These are phyloP conservation scores for Alethe castanea DNA, from an alignment of 2,113 vertebrate species.

Conservation along the genomic window DNA sequence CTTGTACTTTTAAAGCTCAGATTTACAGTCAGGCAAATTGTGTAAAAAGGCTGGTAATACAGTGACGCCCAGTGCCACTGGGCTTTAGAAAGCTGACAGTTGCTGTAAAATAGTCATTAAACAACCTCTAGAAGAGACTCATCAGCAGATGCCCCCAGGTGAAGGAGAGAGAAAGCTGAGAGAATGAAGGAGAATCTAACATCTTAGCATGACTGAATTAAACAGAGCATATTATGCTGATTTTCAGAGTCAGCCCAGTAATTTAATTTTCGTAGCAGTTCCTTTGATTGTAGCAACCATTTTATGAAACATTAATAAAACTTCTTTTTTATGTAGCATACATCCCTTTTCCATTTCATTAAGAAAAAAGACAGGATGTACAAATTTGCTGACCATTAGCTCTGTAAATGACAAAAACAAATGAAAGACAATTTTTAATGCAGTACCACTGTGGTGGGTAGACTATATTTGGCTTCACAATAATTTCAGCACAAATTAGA, in stretches of 20 bases:
- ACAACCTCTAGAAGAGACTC: slow-evolving; percentile 85
- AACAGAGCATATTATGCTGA: slow-evolving; percentile 84
- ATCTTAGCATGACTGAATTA: slow-evolving; percentile 85
- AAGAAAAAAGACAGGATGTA: slow-evolving; percentile 69
- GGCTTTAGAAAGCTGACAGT: slow-evolving; percentile 83
- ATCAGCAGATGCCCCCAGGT: slow-evolving; percentile 86
- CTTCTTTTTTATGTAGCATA: slow-evolving; percentile 71
- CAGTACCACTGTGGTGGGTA: slow-evolving; percentile 15
- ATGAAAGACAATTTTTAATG: slow-evolving; percentile 61
- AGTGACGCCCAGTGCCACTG: slow-evolving; percentile 77
- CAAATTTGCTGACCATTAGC: slow-evolving; percentile 74
- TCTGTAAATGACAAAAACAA: slow-evolving; percentile 69
- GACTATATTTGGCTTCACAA: slow-evolving; percentile 13
- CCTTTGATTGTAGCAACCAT: slow-evolving; percentile 83
- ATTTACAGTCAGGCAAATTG: slow-evolving; percentile 79
- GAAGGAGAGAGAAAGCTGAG: slow-evolving; percentile 79
- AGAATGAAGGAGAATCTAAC: slow-evolving; percentile 82
- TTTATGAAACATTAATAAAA: slow-evolving; percentile 85
- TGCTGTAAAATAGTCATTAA: slow-evolving; percentile 87
- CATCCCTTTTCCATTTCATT: slow-evolving; percentile 77
- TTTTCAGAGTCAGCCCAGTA: slow-evolving; percentile 80
- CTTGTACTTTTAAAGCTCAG: slow-evolving; percentile 76
- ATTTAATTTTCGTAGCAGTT: slow-evolving; percentile 84
- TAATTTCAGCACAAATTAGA: slow-evolving; percentile 43
- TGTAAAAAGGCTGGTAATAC: slow-evolving; percentile 78